Evolutionary conservation across 2,888 invertebrate species (phyloP).

Genomic region (Furcula furcula): DNA sequence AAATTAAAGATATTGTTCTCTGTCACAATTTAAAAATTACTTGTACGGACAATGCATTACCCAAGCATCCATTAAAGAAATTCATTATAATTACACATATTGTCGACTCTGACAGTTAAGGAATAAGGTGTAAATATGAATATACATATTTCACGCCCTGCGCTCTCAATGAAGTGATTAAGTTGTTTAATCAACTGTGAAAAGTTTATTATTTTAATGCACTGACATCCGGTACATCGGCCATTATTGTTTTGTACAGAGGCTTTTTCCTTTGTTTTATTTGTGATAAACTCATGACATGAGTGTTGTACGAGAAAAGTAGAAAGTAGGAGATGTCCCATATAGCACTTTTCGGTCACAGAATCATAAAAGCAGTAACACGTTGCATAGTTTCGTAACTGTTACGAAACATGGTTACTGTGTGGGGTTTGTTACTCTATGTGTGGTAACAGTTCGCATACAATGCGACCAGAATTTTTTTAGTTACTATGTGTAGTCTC

Average conservation of each 20-base stretch:
- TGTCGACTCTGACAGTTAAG: not conserved
- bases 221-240: slow-evolving; percentile 25
- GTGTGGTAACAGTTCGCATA: no score
- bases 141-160: not conserved
- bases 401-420: no score
- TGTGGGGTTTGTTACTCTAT: no score
- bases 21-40: not conserved
- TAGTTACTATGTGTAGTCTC: no score
- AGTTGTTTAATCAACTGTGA: slow-evolving; percentile 62
- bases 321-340: no score
- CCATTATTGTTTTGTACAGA: slow-evolving; percentile 2
- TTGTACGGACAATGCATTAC: not conserved
- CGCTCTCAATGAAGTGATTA: slow-evolving; percentile 33
- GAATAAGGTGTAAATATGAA: not conserved
- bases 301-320: no score
- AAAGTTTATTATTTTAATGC: slow-evolving; percentile 46
- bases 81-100: no score
- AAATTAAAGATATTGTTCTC: not conserved
- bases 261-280: not conserved
- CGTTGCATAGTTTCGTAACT: no score
- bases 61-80: not conserved
- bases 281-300: no score
- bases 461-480: no score
- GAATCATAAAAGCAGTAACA: no score
- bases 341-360: no score